Evolutionary conservation across 2,797 vertebrate species (phyloP), one percentile per base, ranked within the genome.

Genomic region (Peromyscus nudipes): DNA sequence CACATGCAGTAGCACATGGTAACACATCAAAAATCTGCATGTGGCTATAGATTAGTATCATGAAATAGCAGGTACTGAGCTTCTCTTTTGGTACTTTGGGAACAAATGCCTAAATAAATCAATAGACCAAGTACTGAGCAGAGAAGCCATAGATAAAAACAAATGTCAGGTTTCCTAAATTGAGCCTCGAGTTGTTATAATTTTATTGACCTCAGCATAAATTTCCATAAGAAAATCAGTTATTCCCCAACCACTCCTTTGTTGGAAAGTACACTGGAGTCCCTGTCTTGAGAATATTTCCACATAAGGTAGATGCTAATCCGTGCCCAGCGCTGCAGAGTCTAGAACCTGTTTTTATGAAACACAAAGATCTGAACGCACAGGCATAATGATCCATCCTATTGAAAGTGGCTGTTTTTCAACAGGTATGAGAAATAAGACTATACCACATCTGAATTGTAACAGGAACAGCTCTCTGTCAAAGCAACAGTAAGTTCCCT

Each of bases 401-500:
- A 71, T 55, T 64, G 67, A 92, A 73, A 73, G 73, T 77, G 81
- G 86, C 83, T 31, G 11, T 81, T 55, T 95, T 55, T 95, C 87
- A 84, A 85, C 96, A 99, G 98, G 95, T 97, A 14, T 98, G 77
- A 98, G 98, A 95, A 98, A 96, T 69, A 98, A 97, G 97, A 97
- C 94, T 34, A 10, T 96, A 71, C 96, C 98, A 87, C 98, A 98
- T 95, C 91, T 97, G 94, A 98, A 98, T 67, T 97, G 77, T 93
- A 98, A 98, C 92, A 98, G 97, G 92, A 98, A 84, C 87, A 4
- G 95, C 96, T 97, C 98, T 96, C 96, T 98, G n/a, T 27, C 97
- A 94, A 98, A 97, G 92, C 97, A 97, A 96, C 98, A 98, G 98
- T 99, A 98, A 98, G 98, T 97, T 84, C 77, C 46, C 14, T 85